These are phyloP conservation scores for Cynodonichthys magdalenae DNA, from an alignment of 2,797 vertebrate genomes.

Conservation along the genomic window DNA sequence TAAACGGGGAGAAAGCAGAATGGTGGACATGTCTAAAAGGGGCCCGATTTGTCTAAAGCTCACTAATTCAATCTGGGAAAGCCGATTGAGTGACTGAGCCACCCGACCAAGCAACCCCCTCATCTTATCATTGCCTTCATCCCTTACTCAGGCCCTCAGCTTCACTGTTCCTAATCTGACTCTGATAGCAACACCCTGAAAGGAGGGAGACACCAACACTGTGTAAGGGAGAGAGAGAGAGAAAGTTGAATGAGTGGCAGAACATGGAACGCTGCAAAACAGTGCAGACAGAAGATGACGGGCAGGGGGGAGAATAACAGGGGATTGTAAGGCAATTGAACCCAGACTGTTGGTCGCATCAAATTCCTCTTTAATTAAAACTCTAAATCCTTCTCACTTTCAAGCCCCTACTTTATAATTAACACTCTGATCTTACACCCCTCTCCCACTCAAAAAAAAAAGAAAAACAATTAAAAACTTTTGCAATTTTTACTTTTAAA, in stretches of 20 bases:
- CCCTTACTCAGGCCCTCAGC: conserved; percentile 45
- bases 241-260: conserved; percentile 46
- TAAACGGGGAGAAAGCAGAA: conserved; percentile 23
- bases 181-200: conserved; percentile 63
- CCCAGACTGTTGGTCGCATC: conserved; percentile 73
- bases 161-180: conserved; percentile 69
- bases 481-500: conserved; percentile 82
- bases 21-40: conserved; percentile 47
- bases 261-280: conserved; percentile 44
- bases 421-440: conserved; percentile 74
- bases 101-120: not conserved
- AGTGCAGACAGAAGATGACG: conserved; percentile 34
- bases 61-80: conserved; percentile 77
- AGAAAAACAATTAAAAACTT: conserved; percentile 83
- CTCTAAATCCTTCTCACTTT: conserved; percentile 83
- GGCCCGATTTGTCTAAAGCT: conserved; percentile 61
- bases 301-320: conserved; percentile 48
- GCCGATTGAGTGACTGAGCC: conserved; percentile 67
- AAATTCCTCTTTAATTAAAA: conserved; percentile 86
- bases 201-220: conserved; percentile 61
- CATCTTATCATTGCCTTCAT: not conserved
- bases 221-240: conserved; percentile 24
- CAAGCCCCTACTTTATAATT: conserved; percentile 82
- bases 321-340: conserved; percentile 65
- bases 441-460: conserved; percentile 3